Conservation (phyloP, 2,888 invertebrate species). For the Callinectes sapidus region DNA sequence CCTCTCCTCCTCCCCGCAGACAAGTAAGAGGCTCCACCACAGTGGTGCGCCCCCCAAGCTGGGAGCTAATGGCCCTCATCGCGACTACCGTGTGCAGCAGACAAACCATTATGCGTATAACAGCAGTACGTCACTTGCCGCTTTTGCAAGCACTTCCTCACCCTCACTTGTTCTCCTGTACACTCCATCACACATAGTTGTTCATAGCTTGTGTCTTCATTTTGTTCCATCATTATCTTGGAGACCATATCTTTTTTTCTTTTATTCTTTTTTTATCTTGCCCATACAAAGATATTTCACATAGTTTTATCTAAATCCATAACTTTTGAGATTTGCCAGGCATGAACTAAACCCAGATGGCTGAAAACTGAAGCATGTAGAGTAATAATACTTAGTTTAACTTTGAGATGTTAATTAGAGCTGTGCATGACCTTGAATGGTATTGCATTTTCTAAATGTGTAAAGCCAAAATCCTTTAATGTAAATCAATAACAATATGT, state of each 20-base stretch:
- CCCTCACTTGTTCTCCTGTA: conserved; percentile 38
- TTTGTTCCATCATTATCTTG: conserved; percentile 73
- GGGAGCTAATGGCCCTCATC: conserved; percentile 61
- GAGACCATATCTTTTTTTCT: conserved; percentile 61
- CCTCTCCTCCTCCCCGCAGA: conserved; percentile 70
- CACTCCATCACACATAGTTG: conserved; percentile 9
- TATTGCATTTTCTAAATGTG: background rate
- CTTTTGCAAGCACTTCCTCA: background rate
- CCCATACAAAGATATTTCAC: background rate
- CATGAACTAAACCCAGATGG: background rate
- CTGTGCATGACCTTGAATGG: background rate
- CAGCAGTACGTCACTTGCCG: conserved; percentile 65
- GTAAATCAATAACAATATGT: background rate
- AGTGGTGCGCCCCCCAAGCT: conserved; percentile 52
- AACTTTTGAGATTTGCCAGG: background rate
- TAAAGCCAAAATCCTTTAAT: conserved; percentile 2
- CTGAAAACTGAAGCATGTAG: background rate
- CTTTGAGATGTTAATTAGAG: background rate
- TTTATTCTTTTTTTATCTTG: conserved; percentile 31
- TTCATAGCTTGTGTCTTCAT: conserved; percentile 44
- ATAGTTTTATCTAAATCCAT: background rate
- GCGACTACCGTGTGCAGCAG: conserved; percentile 61
- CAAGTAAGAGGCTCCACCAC: conserved; percentile 68
- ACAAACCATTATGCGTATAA: conserved; percentile 67
- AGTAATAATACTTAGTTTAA: background rate